A percentile compares a stretch with the other conserved stretches of the same genome.
Conservation (phyloP, 2,888 invertebrate species). For the Apamea monoglypha region DNA sequence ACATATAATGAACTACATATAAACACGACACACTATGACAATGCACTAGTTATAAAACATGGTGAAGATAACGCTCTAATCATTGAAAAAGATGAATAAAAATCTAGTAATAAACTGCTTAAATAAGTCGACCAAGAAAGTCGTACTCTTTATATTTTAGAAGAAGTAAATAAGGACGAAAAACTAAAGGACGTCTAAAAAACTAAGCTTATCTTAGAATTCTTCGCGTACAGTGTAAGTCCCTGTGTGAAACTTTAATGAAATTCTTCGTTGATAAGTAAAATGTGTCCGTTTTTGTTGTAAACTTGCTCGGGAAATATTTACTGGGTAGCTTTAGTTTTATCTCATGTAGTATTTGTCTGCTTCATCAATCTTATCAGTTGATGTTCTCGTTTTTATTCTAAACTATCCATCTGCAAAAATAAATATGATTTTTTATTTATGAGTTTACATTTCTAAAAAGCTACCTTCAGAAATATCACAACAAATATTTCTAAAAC, state of each 20-base stretch:
- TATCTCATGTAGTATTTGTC: slow-evolving; percentile 25
- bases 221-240: slow-evolving; percentile 62
- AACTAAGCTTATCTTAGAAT: slow-evolving; percentile 68
- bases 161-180: slow-evolving; percentile 58
- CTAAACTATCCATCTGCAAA: not conserved
- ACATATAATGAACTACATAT: not conserved
- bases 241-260: slow-evolving; percentile 65
- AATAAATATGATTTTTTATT: slow-evolving; percentile 15
- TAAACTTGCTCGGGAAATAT: slow-evolving; percentile 52
- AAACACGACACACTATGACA: not conserved
- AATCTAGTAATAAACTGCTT: slow-evolving; percentile 10
- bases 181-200: slow-evolving; percentile 64
- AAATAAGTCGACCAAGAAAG: slow-evolving; percentile 30
- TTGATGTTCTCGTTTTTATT: not conserved
- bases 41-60: not conserved
- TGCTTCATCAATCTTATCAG: slow-evolving; percentile 17
- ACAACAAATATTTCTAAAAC: slow-evolving; percentile 17
- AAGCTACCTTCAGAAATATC: not conserved
- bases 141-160: slow-evolving; percentile 38
- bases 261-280: slow-evolving; percentile 68
- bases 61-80: not conserved
- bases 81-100: slow-evolving; percentile 1
- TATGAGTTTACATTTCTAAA: slow-evolving; percentile 5
- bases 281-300: slow-evolving; percentile 61
- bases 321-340: slow-evolving; percentile 43